Evolutionary conservation across 2,888 invertebrate genomes (phyloP), one percentile per base, ranked within the genome.

Genomic region (Dermolepida albohirtum): DNA sequence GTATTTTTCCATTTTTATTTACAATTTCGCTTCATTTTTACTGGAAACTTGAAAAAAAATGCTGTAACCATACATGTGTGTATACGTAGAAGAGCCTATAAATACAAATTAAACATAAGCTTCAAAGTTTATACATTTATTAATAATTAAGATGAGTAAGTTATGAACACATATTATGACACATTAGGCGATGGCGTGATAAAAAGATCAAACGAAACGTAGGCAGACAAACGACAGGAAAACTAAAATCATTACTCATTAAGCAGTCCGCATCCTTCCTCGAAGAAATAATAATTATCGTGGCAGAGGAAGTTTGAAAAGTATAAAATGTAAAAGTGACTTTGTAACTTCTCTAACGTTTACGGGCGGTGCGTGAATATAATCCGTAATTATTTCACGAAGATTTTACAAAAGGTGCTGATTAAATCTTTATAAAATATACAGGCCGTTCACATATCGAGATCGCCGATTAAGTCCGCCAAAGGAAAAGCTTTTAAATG

Each of bases 161-260:
- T 54, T 54, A 39, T 40, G 17, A 40, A 54, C 54, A 39, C 34
- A 34, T 10, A 54, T 40, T 54, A 54, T 54, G 54, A 54, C 54
- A 54, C 54, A 54, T 12, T 54, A 17, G 16, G 16, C 10, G 54
- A 40, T 54, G 54, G 17, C 54, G 54, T 16, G 44, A 44, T 44
- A 44, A 44, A 27, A 29, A 59, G 59, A 59, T 59, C 59, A 59
- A 59, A 59, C 43, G 59, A 27, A 44, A 44, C 29, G 59, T 59
- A 16, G 44, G 59, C 29, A 59, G 43, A 59, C 14, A 27, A 59
- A 59, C 44, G 59, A 59, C 44, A 59, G 59, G 59, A 59, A 59
- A 59, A 59, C 59, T 43, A 40, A 59, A 59, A 59, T 59, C 59
- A 59, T 59, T 59, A 44, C 59, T 59, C 59, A 44, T 27, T 44